Conservation (phyloP, 2,113 vertebrate genomes). For the Zootoca vivipara region DNA sequence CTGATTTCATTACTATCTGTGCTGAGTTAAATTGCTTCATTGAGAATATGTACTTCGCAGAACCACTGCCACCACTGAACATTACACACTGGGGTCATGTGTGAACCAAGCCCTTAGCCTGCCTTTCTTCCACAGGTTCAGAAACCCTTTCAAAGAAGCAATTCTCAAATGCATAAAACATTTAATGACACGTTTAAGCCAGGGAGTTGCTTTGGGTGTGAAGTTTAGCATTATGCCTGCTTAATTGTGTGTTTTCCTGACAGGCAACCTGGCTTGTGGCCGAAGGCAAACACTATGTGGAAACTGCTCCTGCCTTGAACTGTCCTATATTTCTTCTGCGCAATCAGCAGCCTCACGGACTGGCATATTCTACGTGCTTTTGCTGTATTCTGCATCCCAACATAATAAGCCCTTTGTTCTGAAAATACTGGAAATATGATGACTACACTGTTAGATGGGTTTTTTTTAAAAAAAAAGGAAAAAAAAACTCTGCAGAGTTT, state of each 20-base stretch:
- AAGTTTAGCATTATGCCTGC: constrained; percentile 3
- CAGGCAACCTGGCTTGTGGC: not conserved
- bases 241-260: not conserved
- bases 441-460: constrained; percentile 40
- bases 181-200: not conserved
- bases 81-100: too few relatives aligned
- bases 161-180: not conserved
- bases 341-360: not conserved
- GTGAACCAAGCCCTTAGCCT: not conserved
- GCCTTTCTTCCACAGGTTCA: not conserved
- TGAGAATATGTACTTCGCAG: not conserved
- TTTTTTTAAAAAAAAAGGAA: not conserved
- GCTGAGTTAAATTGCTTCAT: not conserved
- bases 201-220: not conserved
- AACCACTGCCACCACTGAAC: not conserved
- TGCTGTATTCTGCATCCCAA: constrained; percentile 41
- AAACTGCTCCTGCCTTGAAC: constrained; percentile 37
- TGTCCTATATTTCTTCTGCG: not conserved
- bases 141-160: not conserved
- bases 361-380: constrained; percentile 37
- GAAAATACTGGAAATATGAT: constrained; percentile 55
- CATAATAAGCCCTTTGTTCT: constrained; percentile 58
- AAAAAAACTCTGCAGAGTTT: constrained; percentile 36
- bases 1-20: not conserved
- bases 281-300: not conserved